These are phyloP conservation scores for Buceros bicornis DNA, from an alignment of 2,797 vertebrate genomes.

Conservation along the genomic window DNA sequence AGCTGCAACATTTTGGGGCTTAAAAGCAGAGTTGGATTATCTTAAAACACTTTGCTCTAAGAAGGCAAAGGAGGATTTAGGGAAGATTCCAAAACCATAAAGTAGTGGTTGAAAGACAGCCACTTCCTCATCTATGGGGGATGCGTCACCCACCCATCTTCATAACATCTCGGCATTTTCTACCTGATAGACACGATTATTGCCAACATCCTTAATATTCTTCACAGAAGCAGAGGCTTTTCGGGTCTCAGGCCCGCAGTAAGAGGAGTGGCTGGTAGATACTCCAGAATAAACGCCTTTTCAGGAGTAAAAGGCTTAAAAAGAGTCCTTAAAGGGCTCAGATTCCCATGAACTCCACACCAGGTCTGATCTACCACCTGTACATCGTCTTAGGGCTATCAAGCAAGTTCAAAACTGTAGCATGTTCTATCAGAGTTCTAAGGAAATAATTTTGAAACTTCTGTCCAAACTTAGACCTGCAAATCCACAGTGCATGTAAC, in stretches of 20 bases:
- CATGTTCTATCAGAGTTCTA: neutral
- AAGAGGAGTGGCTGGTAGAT: neutral
- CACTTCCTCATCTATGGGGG: neutral
- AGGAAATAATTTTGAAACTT: neutral
- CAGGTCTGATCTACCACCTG: neutral
- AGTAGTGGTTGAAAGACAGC: neutral
- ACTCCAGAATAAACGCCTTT: neutral
- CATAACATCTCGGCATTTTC: neutral
- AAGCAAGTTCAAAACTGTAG: neutral
- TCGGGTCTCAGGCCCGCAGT: neutral
- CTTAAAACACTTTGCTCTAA: slow-evolving; percentile 8
- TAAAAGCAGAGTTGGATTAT: neutral
- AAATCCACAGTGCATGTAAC: neutral
- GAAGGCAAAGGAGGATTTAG: neutral
- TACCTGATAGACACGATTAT: neutral
- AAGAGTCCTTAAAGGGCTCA: neutral
- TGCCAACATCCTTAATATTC: neutral
- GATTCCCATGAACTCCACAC: neutral
- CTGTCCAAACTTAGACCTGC: neutral
- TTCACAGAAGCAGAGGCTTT: neutral
- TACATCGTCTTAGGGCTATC: neutral
- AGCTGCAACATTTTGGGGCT: neutral
- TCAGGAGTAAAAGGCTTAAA: neutral
- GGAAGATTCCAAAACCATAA: neutral
- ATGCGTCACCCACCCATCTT: neutral